Percentiles rank a stretch among this genome's conserved stretches.
phyloP scores from a whole-genome alignment of 1,140 invertebrate genomes.

The Drosophila baimaii region DNA sequence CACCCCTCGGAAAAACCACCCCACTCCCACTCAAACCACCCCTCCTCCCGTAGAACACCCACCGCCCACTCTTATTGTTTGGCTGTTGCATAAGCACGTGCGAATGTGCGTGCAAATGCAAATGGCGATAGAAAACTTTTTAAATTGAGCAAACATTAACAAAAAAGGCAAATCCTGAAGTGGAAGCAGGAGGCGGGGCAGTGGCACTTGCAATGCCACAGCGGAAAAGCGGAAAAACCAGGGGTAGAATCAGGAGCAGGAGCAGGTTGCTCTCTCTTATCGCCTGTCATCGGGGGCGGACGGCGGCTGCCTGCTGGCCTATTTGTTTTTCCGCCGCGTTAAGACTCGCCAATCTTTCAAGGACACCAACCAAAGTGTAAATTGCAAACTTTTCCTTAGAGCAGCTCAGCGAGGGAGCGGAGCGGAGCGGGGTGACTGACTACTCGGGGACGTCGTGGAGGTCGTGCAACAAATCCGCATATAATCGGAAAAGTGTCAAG shows the following conservation, averaged over 20 bases:
- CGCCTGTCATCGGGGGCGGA: slow-evolving; percentile 45
- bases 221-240: slow-evolving; percentile 13
- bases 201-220: slow-evolving; percentile 29
- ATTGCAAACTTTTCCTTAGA: slow-evolving; percentile 62
- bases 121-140: slow-evolving; percentile 81
- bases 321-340: slow-evolving; percentile 70
- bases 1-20: background rate
- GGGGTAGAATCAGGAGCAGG: slow-evolving; percentile 2
- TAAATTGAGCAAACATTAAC: slow-evolving; percentile 83
- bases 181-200: slow-evolving; percentile 3
- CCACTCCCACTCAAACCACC: slow-evolving; percentile 9
- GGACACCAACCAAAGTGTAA: slow-evolving; percentile 76
- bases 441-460: background rate
- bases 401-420: background rate
- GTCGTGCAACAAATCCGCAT: slow-evolving; percentile 68
- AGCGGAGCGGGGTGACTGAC: slow-evolving; percentile 1
- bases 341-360: slow-evolving; percentile 71
- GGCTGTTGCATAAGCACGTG: slow-evolving; percentile 69
- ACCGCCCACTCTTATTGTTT: slow-evolving; percentile 28
- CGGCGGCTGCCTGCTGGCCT: slow-evolving; percentile 52
- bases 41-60: background rate
- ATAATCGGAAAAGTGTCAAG: slow-evolving; percentile 80
- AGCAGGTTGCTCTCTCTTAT: slow-evolving; percentile 67
- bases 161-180: slow-evolving; percentile 55
- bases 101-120: slow-evolving; percentile 81